Evolutionary conservation across 2,888 invertebrate species (phyloP).

Genomic region (Pheosia gnoma): DNA sequence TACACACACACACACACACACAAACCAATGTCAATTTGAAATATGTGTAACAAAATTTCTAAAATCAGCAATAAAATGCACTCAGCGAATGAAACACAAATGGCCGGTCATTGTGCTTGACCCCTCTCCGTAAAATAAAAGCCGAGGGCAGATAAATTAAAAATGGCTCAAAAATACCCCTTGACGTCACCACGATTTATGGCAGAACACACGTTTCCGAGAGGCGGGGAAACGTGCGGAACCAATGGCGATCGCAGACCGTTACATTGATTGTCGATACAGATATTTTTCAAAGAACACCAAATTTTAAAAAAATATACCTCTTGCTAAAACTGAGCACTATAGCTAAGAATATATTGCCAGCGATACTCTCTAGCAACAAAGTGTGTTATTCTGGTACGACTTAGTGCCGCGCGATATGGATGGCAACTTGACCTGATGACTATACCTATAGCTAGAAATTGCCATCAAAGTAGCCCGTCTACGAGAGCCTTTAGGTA

Average conservation of each 20-base stretch:
- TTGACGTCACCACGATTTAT: slow-evolving; percentile 57
- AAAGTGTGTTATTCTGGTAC: no score
- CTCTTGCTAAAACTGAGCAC: no score
- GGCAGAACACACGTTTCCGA: slow-evolving; percentile 56
- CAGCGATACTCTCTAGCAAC: no score
- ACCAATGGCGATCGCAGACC: slow-evolving; percentile 11
- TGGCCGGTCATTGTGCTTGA: slow-evolving; percentile 71
- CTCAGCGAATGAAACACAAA: slow-evolving; percentile 57
- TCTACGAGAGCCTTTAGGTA: no score
- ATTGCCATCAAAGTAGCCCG: no score
- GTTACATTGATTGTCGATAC: slow-evolving; percentile 13
- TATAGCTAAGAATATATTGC: no score
- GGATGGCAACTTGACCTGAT: no score
- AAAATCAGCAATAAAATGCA: slow-evolving; percentile 72
- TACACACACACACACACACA: not conserved
- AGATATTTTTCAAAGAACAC: not conserved
- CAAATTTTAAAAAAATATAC: no score
- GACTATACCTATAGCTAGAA: no score
- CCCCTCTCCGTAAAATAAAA: slow-evolving; percentile 80
- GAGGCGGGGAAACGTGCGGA: slow-evolving; percentile 34
- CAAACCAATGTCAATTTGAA: not conserved
- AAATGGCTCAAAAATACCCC: slow-evolving; percentile 81
- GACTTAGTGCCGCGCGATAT: no score
- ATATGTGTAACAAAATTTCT: slow-evolving; percentile 54
- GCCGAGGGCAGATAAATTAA: slow-evolving; percentile 82